phyloP scores from a whole-genome alignment of 37 sponge, comb jelly and placozoan genomes.

The Aphrocallistes beatrix region DNA sequence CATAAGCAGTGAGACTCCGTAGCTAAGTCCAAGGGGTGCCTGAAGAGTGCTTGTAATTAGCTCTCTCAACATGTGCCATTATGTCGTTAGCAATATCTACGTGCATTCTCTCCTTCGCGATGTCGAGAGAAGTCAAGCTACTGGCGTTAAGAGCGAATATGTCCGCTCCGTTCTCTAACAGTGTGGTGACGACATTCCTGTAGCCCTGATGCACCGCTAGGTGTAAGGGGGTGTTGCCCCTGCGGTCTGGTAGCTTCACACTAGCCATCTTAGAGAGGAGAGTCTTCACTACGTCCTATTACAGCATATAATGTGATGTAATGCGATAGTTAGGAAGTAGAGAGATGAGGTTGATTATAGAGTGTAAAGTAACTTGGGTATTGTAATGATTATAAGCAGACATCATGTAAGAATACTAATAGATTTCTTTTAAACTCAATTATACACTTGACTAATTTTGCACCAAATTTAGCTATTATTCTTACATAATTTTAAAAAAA shows the following conservation, averaged over 20 bases:
- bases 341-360: too few species aligned
- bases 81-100: background rate
- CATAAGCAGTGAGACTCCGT: too few species aligned
- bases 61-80: background rate
- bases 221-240: background rate
- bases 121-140: background rate
- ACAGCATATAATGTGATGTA: too few species aligned
- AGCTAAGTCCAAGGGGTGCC: background rate
- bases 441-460: too few species aligned
- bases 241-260: background rate
- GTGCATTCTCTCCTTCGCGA: background rate
- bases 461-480: too few species aligned
- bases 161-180: background rate
- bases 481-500: too few species aligned
- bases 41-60: background rate
- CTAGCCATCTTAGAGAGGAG: background rate
- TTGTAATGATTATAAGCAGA: too few species aligned
- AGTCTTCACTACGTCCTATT: background rate
- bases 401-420: too few species aligned
- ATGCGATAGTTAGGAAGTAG: too few species aligned
- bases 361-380: too few species aligned
- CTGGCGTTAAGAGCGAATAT: background rate
- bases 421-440: too few species aligned
- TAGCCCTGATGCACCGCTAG: constrained; percentile 15
- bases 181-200: background rate